Conservation (phyloP, 2,113 vertebrate genomes). For the Datnioides undecimradiatus region DNA sequence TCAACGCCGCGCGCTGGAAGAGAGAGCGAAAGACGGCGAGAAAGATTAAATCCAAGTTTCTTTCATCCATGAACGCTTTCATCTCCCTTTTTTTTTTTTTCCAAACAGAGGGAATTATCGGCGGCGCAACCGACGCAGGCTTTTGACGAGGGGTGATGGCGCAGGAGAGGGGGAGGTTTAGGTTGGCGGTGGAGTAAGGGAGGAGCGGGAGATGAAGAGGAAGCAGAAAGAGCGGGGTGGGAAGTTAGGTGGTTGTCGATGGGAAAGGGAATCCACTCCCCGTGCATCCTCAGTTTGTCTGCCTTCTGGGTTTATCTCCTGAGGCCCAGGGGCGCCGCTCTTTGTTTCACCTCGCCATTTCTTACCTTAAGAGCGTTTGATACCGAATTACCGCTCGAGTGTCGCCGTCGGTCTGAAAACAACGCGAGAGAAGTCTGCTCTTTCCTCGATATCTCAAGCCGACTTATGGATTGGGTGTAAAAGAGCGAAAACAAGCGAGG, state of each 20-base stretch:
- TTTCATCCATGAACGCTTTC: constrained; percentile 98
- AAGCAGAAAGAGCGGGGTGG: constrained; percentile 16
- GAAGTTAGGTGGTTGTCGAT: constrained; percentile 38
- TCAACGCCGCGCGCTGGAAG: constrained; percentile 85
- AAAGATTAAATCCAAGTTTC: constrained; percentile 96
- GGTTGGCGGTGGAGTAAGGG: constrained; percentile 16
- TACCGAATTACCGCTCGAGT: neutral
- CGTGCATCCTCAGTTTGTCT: neutral
- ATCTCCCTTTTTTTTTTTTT: constrained; percentile 87
- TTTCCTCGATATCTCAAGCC: constrained; percentile 38
- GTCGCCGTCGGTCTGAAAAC: neutral
- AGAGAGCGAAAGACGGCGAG: constrained; percentile 79
- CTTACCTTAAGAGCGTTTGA: constrained; percentile 44
- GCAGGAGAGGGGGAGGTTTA: neutral
- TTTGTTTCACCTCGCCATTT: constrained; percentile 44
- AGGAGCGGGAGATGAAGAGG: constrained; percentile 36
- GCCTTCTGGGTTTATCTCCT: constrained; percentile 45
- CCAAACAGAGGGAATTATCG: constrained; percentile 80
- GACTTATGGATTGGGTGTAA: constrained; percentile 6
- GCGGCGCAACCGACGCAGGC: constrained; percentile 57
- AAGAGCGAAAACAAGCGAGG: constrained; percentile 7
- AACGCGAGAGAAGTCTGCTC: neutral
- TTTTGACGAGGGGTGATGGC: constrained; percentile 55
- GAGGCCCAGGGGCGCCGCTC: constrained; percentile 29
- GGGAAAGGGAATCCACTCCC: constrained; percentile 40